These are phyloP conservation scores for Ceramica pisi DNA, from an alignment of 2,888 invertebrate genomes.

Conservation along the genomic window DNA sequence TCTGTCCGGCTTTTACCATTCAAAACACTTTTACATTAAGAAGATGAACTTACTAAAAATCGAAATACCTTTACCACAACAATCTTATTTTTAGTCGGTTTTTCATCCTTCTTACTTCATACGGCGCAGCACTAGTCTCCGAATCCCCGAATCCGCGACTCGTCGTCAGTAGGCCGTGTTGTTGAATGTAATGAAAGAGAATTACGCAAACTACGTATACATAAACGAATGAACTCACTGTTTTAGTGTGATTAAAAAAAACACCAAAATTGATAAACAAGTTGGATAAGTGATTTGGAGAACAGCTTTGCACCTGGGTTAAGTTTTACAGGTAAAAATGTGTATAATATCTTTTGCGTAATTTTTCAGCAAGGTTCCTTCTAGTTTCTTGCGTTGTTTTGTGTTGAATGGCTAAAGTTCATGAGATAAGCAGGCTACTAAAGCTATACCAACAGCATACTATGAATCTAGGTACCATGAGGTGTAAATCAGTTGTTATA, in stretches of 20 bases:
- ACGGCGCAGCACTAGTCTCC: slow-evolving; percentile 50
- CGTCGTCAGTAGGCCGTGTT: slow-evolving; percentile 28
- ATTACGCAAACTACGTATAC: slow-evolving; percentile 23
- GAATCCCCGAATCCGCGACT: slow-evolving; percentile 54
- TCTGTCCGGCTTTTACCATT: too few relatives aligned
- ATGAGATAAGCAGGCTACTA: background rate
- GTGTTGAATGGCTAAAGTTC: slow-evolving; percentile 9
- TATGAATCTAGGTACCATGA: slow-evolving; percentile 47
- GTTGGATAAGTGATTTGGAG: slow-evolving; percentile 32
- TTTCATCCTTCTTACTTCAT: background rate
- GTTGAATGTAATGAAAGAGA: slow-evolving; percentile 44
- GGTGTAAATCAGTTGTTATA: slow-evolving; percentile 42
- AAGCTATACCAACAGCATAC: background rate
- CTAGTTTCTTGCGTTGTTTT: background rate
- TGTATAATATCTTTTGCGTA: slow-evolving; percentile 28
- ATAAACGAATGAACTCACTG: slow-evolving; percentile 24
- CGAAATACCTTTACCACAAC: background rate
- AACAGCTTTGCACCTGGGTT: slow-evolving; percentile 42
- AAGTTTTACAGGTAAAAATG: slow-evolving; percentile 50
- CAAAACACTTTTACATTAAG: background rate
- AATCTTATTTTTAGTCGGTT: slow-evolving; percentile 40
- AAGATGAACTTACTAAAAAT: background rate
- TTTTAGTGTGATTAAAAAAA: slow-evolving; percentile 23
- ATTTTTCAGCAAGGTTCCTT: slow-evolving; percentile 3
- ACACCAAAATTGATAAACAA: slow-evolving; percentile 2